Evolutionary conservation across 2,113 vertebrate genomes (phyloP), one percentile per base, ranked within the genome.

Genomic region (Psettodes erumei): DNA sequence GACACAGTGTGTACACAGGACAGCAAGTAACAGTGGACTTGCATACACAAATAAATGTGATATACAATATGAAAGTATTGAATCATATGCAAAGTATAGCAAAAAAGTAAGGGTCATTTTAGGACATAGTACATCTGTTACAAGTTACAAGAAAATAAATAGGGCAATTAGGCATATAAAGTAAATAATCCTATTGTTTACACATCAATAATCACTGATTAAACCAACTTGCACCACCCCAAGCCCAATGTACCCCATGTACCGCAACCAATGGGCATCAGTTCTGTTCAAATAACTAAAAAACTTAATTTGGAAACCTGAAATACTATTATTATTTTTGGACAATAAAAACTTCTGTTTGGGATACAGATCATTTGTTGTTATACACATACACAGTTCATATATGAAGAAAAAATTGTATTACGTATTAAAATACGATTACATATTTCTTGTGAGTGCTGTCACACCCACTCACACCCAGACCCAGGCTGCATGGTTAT

Each of bases 151-250:
- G 71, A 61, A 77, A 43, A n/a, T 62, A 83, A 80, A 75, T 12
- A 55, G 72, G 83, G 71, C 48, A 79, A 83, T 81, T 86, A 86
- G 66, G 28, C 53, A 60, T 56, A 51, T 27, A 53, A 47, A 56
- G 54, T 54, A 27, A 54, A 58, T 60, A 75, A 88, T 85, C 83
- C 61, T 37, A 54, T 80, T 81, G 62, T 76, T 71, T 67, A 74
- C 70, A 48, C 85, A 82, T 58, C 70, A 76, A 23, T 79, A 48
- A 66, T 18, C 56, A 68, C 37, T 42, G 59, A 75, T 63, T 71
- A 59, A 71, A 40, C 28, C 40, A 42, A 27, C 28, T 42, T 64
- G 42, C 35, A 12, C 3, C 33, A 56, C 23, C 55, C 16, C 2
- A 33, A 70, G 23, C 56, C 50, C 48, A 40, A n/a, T n/a, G n/a